Conservation (phyloP, 2,113 vertebrate species). For the Saguinus imperator region DNA sequence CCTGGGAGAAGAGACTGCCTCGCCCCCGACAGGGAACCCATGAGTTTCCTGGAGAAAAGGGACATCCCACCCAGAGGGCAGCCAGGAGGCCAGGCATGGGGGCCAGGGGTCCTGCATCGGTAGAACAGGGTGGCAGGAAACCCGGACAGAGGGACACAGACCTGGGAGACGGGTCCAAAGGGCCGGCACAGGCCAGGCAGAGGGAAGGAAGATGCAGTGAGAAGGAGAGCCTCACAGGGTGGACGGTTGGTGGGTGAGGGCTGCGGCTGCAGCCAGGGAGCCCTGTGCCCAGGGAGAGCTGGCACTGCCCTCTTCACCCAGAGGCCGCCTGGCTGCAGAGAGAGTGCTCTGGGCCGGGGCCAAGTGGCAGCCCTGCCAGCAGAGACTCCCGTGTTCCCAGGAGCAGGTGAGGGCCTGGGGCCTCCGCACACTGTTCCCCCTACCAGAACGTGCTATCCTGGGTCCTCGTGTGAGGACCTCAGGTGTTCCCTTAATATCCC, state of each 20-base stretch:
- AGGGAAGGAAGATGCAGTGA: too few relatives aligned
- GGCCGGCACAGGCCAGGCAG: not conserved
- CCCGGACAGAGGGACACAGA: not conserved
- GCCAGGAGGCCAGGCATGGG: accelerated
- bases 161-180: not conserved
- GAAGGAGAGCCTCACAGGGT: accelerated
- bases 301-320: not conserved
- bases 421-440: not conserved
- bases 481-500: too few relatives aligned
- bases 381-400: accelerated
- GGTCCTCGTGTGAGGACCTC: not conserved
- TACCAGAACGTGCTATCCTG: not conserved
- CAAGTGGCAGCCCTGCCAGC: not conserved
- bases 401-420: too few relatives aligned
- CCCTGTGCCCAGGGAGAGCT: too few relatives aligned
- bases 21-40: accelerated
- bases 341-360: accelerated
- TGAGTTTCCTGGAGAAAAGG: accelerated
- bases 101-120: not conserved
- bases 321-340: not conserved
- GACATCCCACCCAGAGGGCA: not conserved
- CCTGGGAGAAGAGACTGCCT: too few relatives aligned
- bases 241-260: accelerated
- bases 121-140: too few relatives aligned
- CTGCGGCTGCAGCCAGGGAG: too few relatives aligned